phyloP scores from a whole-genome alignment of 2,797 vertebrate species.

The Galagoides demidoff region DNA sequence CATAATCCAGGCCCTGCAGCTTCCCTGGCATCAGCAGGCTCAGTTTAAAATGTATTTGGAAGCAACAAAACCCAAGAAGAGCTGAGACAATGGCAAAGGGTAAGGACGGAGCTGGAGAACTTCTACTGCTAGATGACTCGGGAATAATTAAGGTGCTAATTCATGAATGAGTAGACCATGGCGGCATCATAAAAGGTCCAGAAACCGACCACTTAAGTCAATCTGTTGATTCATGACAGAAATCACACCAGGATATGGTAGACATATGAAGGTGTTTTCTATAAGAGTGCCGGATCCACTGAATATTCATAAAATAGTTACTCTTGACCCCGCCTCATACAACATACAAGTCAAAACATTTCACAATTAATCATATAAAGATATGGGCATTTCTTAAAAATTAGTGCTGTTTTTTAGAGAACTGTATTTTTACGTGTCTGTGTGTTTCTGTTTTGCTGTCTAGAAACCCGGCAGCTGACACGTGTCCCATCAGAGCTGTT shows the following conservation, averaged over 20 bases:
- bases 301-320: background rate
- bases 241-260: background rate
- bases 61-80: background rate
- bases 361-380: conserved; percentile 8
- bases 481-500: conserved; percentile 40
- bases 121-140: background rate
- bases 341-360: background rate
- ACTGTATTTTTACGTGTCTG: background rate
- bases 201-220: background rate
- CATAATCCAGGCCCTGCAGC: background rate
- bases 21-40: background rate
- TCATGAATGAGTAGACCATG: background rate
- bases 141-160: background rate
- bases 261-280: background rate
- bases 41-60: background rate
- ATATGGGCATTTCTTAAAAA: background rate
- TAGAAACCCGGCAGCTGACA: background rate
- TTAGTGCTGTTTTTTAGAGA: background rate
- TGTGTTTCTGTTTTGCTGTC: background rate
- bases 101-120: background rate
- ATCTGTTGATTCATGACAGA: background rate
- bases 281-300: background rate
- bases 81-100: background rate
- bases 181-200: background rate
- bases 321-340: background rate